Percentiles rank a stretch among this genome's conserved stretches.
Evolutionary conservation across 2,797 vertebrate genomes (phyloP).

Genomic region (Apogon hyalosoma): DNA sequence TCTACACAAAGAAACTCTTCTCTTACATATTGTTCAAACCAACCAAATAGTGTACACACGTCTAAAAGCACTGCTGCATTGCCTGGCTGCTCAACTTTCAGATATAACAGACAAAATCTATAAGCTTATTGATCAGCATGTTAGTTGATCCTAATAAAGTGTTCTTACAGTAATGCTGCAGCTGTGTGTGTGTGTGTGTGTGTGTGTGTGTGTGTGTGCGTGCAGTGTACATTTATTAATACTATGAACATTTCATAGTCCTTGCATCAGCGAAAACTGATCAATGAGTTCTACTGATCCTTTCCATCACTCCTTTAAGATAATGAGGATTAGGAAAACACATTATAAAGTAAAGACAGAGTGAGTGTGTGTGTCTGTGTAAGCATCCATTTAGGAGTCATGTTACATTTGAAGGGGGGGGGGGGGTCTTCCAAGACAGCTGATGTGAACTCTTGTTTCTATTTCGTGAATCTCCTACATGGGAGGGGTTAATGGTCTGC

Average conservation of each 20-base stretch:
- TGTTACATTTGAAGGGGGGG: slow-evolving; percentile 61
- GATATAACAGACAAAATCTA: slow-evolving; percentile 49
- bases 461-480: slow-evolving; percentile 32
- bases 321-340: slow-evolving; percentile 35
- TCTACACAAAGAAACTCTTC: background rate
- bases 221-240: slow-evolving; percentile 16
- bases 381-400: slow-evolving; percentile 59
- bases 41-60: background rate
- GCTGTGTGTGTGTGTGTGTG: slow-evolving; percentile 17
- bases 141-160: slow-evolving; percentile 46
- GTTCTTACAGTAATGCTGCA: slow-evolving; percentile 27
- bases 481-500: slow-evolving; percentile 62
- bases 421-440: slow-evolving; percentile 17
- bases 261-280: slow-evolving; percentile 29
- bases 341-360: slow-evolving; percentile 31
- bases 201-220: background rate
- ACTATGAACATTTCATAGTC: slow-evolving; percentile 15
- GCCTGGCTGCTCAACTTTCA: slow-evolving; percentile 38
- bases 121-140: slow-evolving; percentile 55
- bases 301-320: slow-evolving; percentile 25
- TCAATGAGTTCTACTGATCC: slow-evolving; percentile 44
- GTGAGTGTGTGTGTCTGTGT: slow-evolving; percentile 14
- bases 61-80: background rate
- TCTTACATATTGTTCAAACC: background rate
- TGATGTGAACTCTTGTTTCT: slow-evolving; percentile 61